These are phyloP conservation scores for Periophthalmodon schlosseri DNA, from an alignment of 2,113 vertebrate species.

Conservation along the genomic window DNA sequence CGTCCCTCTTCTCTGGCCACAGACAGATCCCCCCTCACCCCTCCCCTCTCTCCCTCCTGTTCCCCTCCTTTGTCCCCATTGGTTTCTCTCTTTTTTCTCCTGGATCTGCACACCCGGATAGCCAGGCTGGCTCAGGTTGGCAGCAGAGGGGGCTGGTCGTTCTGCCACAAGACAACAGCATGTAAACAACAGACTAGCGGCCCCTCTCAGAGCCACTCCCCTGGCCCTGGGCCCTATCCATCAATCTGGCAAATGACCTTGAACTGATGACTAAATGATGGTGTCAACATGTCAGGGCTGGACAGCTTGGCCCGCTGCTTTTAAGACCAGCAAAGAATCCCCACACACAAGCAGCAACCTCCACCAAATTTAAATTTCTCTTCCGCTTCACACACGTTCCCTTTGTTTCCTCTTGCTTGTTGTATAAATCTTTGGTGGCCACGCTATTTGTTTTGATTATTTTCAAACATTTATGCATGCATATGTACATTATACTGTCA, in stretches of 20 bases:
- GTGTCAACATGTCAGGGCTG: conserved; percentile 70
- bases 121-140: conserved; percentile 56
- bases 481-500: too few relatives aligned
- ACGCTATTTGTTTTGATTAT: neutral
- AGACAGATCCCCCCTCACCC: conserved; percentile 70
- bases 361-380: conserved; percentile 26
- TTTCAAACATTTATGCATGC: too few relatives aligned
- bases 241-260: conserved; percentile 70
- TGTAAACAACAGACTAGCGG: conserved; percentile 63
- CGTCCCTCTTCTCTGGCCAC: conserved; percentile 66
- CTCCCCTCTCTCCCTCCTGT: conserved; percentile 56
- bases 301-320: conserved; percentile 50
- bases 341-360: conserved; percentile 14
- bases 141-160: conserved; percentile 11
- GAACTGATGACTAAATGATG: conserved; percentile 69
- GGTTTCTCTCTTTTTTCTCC: conserved; percentile 33
- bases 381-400: conserved; percentile 19
- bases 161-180: conserved; percentile 60
- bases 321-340: conserved; percentile 66
- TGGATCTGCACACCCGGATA: conserved; percentile 47
- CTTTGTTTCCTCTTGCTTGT: conserved; percentile 11
- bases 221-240: conserved; percentile 58
- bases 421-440: conserved; percentile 14
- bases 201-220: conserved; percentile 55
- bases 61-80: conserved; percentile 51